Evolutionary conservation across 2,888 invertebrate genomes (phyloP).

Genomic region (Drosophila neonasuta): DNA sequence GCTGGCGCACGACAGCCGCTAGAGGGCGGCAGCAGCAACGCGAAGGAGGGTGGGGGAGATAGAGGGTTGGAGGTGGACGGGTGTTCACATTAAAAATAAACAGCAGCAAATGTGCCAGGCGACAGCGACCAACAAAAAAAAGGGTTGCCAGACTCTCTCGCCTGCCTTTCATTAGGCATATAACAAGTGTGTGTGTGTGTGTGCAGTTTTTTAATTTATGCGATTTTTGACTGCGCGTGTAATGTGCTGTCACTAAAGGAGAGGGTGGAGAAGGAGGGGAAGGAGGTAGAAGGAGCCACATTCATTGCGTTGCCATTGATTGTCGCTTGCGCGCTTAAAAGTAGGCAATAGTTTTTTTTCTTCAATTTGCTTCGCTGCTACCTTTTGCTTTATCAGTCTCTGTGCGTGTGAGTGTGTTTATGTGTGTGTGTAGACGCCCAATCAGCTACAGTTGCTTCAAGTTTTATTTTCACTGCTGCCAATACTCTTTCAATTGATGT

Average conservation of each 20-base stretch:
- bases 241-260: conserved; percentile 23
- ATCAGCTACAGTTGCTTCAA: conserved; percentile 7
- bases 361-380: conserved; percentile 1
- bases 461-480: conserved; percentile 4
- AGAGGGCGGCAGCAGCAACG: conserved; percentile 2
- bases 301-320: conserved; percentile 28
- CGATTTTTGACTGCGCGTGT: conserved; percentile 63
- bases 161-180: conserved; percentile 55
- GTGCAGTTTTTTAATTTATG: conserved; percentile 71
- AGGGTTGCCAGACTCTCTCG: conserved; percentile 54
- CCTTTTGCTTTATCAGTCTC: conserved; percentile 2
- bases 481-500: not conserved
- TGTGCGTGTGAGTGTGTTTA: not conserved
- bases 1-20: conserved; percentile 55
- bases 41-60: not conserved
- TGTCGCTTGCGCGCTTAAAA: conserved; percentile 46
- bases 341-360: conserved; percentile 60
- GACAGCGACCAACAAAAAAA: conserved; percentile 34
- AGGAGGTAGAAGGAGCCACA: not conserved
- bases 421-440: conserved; percentile 6
- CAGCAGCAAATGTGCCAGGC: conserved; percentile 30
- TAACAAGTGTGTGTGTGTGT: conserved; percentile 25
- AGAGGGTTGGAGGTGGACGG: not conserved
- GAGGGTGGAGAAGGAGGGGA: not conserved
- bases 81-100: conserved; percentile 39